A percentile compares a stretch with the other conserved stretches of the same genome.
Conservation (phyloP, 2,797 vertebrate species). For the Stomatorhinus walkeri region DNA sequence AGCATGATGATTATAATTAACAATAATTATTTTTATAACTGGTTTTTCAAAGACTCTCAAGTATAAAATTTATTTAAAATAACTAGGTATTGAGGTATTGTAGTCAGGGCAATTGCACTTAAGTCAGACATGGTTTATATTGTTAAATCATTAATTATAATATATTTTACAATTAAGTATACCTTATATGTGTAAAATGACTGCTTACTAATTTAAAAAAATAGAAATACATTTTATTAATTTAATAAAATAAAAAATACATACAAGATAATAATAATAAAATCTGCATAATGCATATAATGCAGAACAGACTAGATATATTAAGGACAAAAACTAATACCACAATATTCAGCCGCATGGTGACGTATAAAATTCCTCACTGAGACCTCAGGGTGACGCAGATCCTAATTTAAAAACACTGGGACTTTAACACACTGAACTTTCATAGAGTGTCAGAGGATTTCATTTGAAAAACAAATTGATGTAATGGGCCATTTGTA, state of each 20-base stretch:
- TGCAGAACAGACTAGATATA: not conserved
- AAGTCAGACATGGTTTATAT: not conserved
- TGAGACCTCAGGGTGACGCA: not conserved
- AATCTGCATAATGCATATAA: not conserved
- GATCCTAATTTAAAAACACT: not conserved
- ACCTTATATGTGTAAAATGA: not conserved
- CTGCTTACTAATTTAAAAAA: not conserved
- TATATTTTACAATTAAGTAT: not conserved
- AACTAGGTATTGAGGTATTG: not conserved
- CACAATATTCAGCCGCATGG: not conserved
- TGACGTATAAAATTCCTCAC: not conserved
- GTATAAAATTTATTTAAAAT: not conserved
- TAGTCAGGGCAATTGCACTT: not conserved
- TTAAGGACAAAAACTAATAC: not conserved
- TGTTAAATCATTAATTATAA: not conserved
- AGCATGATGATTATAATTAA: not conserved
- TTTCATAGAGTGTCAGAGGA: not conserved
- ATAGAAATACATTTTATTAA: too few species aligned
- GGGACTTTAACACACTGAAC: not conserved
- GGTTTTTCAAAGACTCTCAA: not conserved
- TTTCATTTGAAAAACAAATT: conserved; percentile 9
- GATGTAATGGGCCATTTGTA: not conserved
- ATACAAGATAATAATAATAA: not conserved
- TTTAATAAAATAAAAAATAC: too few species aligned
- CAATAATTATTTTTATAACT: not conserved